Percentiles rank a stretch among this genome's conserved stretches.
Conservation (phyloP, 2,113 vertebrate genomes). For the Vimba vimba region DNA sequence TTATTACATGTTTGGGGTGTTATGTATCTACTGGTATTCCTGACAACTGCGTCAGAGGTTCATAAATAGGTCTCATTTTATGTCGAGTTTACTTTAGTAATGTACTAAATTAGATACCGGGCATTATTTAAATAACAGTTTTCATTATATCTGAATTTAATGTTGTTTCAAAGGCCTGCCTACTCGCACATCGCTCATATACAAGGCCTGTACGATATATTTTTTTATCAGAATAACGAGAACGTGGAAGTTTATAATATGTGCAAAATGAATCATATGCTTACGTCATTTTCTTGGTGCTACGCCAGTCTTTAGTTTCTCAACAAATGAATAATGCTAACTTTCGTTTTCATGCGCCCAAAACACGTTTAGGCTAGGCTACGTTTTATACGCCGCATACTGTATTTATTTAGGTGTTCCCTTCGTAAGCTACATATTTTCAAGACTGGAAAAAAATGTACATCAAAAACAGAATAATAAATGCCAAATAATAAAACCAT, state of each 20-base stretch:
- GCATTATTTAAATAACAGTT: background rate
- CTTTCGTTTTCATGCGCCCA: background rate
- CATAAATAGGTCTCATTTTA: background rate
- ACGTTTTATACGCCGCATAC: background rate
- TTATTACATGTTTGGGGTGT: background rate
- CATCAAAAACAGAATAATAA: background rate
- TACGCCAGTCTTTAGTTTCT: background rate
- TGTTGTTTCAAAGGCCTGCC: background rate
- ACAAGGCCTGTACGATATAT: background rate
- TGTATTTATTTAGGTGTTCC: background rate
- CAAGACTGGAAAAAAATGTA: background rate
- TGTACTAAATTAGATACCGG: background rate
- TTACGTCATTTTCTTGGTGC: background rate
- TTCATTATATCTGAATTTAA: background rate
- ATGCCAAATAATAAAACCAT: background rate
- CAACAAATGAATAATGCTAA: background rate
- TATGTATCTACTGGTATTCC: slow-evolving; percentile 1
- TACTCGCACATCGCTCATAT: background rate
- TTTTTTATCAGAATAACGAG: background rate
- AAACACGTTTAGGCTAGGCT: background rate
- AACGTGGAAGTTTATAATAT: background rate
- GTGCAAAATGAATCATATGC: background rate
- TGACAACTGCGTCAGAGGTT: slow-evolving; percentile 48
- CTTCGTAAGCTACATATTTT: too few species aligned
- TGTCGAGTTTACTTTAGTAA: slow-evolving; percentile 1